Conservation (phyloP, 2,797 vertebrate genomes). For the Gymnocypris eckloni region DNA sequence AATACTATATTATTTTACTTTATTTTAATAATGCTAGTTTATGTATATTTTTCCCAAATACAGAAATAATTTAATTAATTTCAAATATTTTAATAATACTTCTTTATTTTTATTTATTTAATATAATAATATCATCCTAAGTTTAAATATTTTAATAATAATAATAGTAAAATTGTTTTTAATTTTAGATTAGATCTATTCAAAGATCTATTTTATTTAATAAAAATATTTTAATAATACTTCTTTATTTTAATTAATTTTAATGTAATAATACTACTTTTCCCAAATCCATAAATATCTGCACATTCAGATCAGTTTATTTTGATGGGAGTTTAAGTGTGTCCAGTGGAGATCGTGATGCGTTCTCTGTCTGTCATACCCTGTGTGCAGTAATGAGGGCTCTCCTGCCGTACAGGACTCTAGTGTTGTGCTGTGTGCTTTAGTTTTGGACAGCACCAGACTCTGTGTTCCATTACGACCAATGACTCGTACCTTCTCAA, state of each 20-base stretch:
- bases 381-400: not conserved
- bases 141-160: too few relatives aligned
- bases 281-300: too few relatives aligned
- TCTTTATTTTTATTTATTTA: too few relatives aligned
- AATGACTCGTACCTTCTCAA: conserved; percentile 14
- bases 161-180: too few relatives aligned
- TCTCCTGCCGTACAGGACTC: not conserved
- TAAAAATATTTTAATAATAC: too few relatives aligned
- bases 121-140: too few relatives aligned
- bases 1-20: not conserved
- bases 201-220: too few relatives aligned
- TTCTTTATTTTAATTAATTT: too few relatives aligned
- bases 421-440: not conserved
- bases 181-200: too few relatives aligned
- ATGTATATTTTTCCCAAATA: not conserved
- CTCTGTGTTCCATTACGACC: conserved; percentile 35
- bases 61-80: not conserved
- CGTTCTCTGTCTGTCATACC: conserved; percentile 8
- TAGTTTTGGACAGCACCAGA: conserved; percentile 1
- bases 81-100: not conserved
- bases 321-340: not conserved
- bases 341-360: not conserved
- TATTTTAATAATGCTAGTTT: not conserved
- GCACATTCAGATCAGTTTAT: too few relatives aligned
- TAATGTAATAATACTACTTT: not conserved